phyloP scores from a whole-genome alignment of 2,888 invertebrate genomes.

The Lepas anatifera region DNA sequence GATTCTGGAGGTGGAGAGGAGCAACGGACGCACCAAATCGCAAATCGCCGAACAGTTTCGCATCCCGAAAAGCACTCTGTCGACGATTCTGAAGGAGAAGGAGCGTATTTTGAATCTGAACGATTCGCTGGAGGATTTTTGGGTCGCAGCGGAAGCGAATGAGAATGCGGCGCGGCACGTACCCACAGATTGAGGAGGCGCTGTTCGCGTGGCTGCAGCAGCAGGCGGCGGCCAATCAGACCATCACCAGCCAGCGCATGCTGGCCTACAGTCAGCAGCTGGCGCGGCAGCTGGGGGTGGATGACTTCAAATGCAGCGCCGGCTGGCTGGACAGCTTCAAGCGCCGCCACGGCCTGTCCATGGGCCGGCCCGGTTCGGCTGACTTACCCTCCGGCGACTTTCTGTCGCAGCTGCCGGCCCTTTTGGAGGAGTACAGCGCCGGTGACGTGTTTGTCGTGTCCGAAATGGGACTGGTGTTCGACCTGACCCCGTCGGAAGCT shows the following conservation, averaged over 20 bases:
- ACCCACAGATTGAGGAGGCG: conserved; percentile 1
- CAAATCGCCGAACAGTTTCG: conserved; percentile 5
- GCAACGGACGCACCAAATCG: conserved; percentile 6
- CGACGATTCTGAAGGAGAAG: conserved; percentile 8
- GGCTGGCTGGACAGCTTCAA: not conserved
- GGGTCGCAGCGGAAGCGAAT: not conserved
- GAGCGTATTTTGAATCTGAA: not conserved
- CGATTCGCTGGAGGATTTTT: not conserved
- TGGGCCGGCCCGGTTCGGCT: not conserved
- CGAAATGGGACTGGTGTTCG: not conserved
- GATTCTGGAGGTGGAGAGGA: conserved; percentile 3
- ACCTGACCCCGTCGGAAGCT: not conserved
- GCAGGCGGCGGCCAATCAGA: not conserved
- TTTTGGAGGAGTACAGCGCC: not conserved
- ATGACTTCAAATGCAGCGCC: not conserved
- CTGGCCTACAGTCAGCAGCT: not conserved
- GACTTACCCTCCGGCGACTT: not conserved
- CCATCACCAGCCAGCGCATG: not conserved
- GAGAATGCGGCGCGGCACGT: not conserved
- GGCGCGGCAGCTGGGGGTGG: not conserved
- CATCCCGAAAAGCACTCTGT: conserved; percentile 3
- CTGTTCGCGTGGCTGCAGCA: conserved; percentile 4
- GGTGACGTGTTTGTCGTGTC: not conserved
- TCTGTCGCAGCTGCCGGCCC: not conserved
- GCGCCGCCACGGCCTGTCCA: not conserved